phyloP scores from a whole-genome alignment of 2,797 vertebrate species.

The Sebastes hopkinsi region DNA sequence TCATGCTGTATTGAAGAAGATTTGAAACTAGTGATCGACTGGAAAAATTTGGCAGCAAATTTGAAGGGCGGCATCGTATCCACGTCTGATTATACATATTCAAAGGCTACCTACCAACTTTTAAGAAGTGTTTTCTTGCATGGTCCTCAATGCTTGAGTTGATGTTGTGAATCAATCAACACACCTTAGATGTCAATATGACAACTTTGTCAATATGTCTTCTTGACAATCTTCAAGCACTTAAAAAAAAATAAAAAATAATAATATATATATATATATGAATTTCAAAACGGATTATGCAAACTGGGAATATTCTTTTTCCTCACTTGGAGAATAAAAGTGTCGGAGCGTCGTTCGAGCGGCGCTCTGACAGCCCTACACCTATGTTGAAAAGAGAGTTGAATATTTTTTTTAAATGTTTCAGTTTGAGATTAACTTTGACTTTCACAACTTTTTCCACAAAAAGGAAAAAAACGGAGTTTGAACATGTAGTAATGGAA shows the following conservation, averaged over 20 bases:
- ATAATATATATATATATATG: background rate
- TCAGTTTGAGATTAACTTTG: background rate
- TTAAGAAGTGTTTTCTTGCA: background rate
- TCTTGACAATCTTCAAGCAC: background rate
- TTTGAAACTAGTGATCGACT: rapidly evolving
- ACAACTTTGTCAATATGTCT: background rate
- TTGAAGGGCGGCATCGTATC: rapidly evolving
- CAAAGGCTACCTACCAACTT: background rate
- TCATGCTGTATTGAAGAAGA: too few species aligned
- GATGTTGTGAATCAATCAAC: background rate
- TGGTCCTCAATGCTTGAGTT: background rate
- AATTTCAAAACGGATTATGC: too few species aligned
- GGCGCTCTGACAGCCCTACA: background rate
- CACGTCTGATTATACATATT: too few species aligned
- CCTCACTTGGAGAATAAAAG: background rate
- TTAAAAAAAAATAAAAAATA: background rate
- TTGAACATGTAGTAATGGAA: background rate
- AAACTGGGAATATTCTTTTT: background rate
- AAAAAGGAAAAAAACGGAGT: background rate
- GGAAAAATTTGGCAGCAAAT: rapidly evolving
- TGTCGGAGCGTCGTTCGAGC: background rate
- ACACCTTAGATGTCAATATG: background rate
- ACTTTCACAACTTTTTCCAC: background rate
- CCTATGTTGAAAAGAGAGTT: background rate
- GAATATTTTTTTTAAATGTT: rapidly evolving